Evolutionary conservation across 2,113 vertebrate genomes (phyloP).

Genomic region (Prinia subflava): DNA sequence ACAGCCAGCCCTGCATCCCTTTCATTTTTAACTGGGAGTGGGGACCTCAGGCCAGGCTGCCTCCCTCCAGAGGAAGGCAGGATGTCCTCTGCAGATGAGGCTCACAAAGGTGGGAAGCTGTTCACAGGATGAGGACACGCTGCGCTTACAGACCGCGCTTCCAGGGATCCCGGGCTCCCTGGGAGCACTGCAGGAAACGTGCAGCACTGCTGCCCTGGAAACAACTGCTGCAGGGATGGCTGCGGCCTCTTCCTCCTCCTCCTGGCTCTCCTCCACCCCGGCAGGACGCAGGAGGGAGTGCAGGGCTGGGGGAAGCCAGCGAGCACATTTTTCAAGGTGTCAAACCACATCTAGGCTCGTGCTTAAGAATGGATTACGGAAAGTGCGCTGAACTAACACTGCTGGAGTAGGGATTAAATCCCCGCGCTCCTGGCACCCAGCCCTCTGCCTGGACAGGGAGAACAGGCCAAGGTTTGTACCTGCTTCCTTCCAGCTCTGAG

Average conservation of each 20-base stretch:
- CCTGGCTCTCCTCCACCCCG: not conserved
- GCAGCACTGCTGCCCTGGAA: not conserved
- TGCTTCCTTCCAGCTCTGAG: not conserved
- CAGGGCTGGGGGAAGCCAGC: not conserved
- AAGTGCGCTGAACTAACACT: not conserved
- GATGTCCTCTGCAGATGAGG: not conserved
- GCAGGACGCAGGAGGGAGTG: not conserved
- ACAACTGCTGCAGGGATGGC: not conserved
- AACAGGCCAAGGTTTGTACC: not conserved
- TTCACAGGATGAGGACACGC: not conserved
- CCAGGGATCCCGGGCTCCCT: not conserved
- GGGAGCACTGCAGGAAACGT: not conserved
- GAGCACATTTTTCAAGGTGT: slow-evolving; percentile 17
- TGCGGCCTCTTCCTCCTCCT: not conserved
- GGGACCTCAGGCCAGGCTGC: not conserved
- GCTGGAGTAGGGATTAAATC: not conserved
- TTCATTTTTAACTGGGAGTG: accelerated
- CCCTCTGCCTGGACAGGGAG: not conserved
- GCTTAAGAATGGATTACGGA: not conserved
- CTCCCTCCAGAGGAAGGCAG: not conserved
- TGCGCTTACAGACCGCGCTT: not conserved
- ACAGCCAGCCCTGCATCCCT: not conserved
- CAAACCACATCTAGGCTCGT: not conserved
- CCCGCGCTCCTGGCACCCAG: not conserved
- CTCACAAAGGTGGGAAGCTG: not conserved